A percentile compares a stretch with the other conserved stretches of the same genome.
These are phyloP conservation scores for Crax fasciolata DNA, from an alignment of 2,797 vertebrate genomes.

Conservation along the genomic window DNA sequence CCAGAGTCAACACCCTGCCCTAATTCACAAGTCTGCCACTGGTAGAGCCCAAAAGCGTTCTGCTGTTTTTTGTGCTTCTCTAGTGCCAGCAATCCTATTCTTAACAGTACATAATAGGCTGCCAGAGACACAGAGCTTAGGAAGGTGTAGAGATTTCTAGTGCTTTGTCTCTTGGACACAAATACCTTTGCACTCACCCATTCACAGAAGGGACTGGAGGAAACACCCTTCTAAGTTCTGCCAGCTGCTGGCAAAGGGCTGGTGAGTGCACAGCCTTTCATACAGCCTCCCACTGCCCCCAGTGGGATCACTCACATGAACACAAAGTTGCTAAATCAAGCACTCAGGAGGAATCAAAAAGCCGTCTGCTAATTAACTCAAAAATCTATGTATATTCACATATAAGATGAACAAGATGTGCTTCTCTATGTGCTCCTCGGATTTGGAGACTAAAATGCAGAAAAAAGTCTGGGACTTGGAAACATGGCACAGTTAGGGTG, in stretches of 20 bases:
- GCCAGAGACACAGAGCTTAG: background rate
- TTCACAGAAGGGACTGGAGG: background rate
- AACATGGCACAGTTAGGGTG: background rate
- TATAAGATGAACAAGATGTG: background rate
- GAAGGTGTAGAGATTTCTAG: background rate
- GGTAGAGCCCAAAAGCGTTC: conserved; percentile 3
- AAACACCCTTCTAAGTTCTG: conserved; percentile 51
- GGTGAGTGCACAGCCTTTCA: conserved; percentile 9
- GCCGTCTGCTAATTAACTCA: conserved; percentile 55
- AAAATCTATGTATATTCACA: conserved; percentile 56
- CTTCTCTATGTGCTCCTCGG: background rate
- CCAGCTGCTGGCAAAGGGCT: conserved; percentile 37
- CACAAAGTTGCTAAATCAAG: conserved; percentile 36
- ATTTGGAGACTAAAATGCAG: background rate
- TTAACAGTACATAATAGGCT: conserved; percentile 36
- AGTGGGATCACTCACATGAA: conserved; percentile 23
- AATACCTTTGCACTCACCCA: conserved; percentile 20
- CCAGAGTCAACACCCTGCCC: conserved; percentile 28
- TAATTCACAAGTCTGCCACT: conserved; percentile 44
- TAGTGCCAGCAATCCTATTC: conserved; percentile 39
- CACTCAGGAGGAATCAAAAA: conserved; percentile 42
- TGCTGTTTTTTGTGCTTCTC: background rate
- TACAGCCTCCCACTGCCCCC: conserved; percentile 28
- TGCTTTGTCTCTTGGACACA: background rate
- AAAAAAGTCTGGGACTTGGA: background rate